phyloP scores from a whole-genome alignment of 2,113 vertebrate species.

The Progne subis region DNA sequence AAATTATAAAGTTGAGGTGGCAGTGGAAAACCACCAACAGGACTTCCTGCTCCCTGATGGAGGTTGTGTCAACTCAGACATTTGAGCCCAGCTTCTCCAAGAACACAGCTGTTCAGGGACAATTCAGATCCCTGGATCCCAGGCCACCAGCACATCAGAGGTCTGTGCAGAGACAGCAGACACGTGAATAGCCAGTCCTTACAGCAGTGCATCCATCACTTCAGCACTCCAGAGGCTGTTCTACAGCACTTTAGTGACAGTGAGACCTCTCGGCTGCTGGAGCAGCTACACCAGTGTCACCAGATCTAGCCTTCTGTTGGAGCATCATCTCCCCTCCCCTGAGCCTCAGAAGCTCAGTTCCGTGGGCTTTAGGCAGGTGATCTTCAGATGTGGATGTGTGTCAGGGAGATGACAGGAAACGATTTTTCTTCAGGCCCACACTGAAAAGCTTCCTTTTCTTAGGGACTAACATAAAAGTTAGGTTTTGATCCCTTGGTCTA shows the following conservation, averaged over 20 bases:
- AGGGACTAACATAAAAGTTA: neutral
- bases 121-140: neutral
- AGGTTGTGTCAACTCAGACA: neutral
- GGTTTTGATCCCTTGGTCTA: slow-evolving; percentile 2
- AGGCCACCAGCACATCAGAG: neutral
- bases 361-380: neutral
- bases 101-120: neutral
- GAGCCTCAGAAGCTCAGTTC: neutral
- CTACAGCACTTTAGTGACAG: neutral
- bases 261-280: neutral
- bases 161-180: neutral
- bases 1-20: neutral
- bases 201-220: neutral
- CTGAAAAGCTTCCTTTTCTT: neutral
- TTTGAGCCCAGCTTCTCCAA: neutral
- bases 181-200: neutral
- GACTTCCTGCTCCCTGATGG: neutral
- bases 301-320: neutral
- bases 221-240: neutral
- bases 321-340: neutral
- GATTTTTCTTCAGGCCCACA: neutral
- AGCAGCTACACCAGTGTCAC: neutral
- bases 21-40: neutral
- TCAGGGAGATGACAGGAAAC: neutral
- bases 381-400: neutral